Conservation (phyloP, 2,797 vertebrate species). For the Spea hammondii region DNA sequence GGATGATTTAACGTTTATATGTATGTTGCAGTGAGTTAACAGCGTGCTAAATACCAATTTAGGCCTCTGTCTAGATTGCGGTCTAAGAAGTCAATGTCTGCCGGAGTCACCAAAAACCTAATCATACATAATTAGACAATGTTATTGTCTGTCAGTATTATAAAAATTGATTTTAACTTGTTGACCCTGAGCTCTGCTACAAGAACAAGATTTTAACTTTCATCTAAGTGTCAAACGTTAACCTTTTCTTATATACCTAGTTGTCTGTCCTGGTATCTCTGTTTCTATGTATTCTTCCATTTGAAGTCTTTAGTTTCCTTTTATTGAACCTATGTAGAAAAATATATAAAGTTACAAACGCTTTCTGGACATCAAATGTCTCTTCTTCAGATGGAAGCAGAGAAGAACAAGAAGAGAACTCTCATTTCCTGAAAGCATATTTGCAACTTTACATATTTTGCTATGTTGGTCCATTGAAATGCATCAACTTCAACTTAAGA, state of each 20-base stretch:
- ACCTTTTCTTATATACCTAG: background rate
- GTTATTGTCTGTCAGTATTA: slow-evolving; percentile 5
- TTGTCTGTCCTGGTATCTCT: background rate
- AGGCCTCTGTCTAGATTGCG: slow-evolving; percentile 17
- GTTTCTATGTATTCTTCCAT: background rate
- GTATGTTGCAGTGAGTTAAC: slow-evolving; percentile 52
- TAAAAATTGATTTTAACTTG: background rate
- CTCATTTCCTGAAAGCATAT: too few species aligned
- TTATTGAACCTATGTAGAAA: background rate
- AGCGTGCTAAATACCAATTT: slow-evolving; percentile 51
- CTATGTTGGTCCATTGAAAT: too few species aligned
- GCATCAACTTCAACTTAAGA: too few species aligned
- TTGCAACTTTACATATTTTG: too few species aligned
- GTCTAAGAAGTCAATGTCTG: slow-evolving; percentile 32
- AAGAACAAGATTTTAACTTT: background rate
- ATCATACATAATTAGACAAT: slow-evolving; percentile 14
- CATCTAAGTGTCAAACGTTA: background rate
- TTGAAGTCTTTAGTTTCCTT: background rate
- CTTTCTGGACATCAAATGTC: too few species aligned
- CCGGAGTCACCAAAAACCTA: slow-evolving; percentile 29
- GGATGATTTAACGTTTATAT: slow-evolving; percentile 51
- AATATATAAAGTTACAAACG: too few species aligned
- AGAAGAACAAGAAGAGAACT: too few species aligned
- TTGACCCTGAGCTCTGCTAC: background rate
- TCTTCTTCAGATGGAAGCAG: too few species aligned